Conservation (phyloP, 2,888 invertebrate genomes). For the Tigriopus californicus region DNA sequence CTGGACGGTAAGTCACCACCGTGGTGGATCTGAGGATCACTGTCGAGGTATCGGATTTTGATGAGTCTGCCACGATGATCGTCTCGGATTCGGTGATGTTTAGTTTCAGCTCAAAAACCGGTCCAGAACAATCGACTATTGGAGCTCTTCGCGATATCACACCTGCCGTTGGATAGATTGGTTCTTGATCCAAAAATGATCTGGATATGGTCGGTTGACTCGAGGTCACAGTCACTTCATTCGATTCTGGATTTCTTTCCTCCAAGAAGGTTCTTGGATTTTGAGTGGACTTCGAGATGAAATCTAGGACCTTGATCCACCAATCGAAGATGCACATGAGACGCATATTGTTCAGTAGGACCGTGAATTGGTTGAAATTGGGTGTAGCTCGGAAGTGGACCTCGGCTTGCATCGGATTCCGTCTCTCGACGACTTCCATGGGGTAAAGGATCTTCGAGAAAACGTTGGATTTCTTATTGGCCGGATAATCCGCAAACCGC, state of each 20-base stretch:
- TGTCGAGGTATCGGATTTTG: conserved; percentile 73
- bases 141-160: conserved; percentile 25
- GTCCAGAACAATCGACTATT: conserved; percentile 25
- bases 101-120: conserved; percentile 60
- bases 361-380: conserved; percentile 54
- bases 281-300: conserved; percentile 36
- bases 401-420: conserved; percentile 30
- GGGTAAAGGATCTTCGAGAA: conserved; percentile 75
- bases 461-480: conserved; percentile 56
- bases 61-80: conserved; percentile 76
- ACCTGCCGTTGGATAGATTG: conserved; percentile 12
- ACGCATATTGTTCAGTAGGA: conserved; percentile 81
- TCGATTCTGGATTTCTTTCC: not conserved
- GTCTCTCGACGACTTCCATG: conserved; percentile 25
- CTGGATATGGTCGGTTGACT: not conserved
- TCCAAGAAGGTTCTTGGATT: conserved; percentile 1
- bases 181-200: not conserved
- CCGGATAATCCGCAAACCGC: conserved; percentile 39
- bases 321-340: conserved; percentile 83
- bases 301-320: conserved; percentile 66
- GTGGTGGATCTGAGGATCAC: conserved; percentile 44
- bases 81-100: conserved; percentile 90
- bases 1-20: conserved; percentile 42
- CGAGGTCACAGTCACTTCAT: not conserved
- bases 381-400: conserved; percentile 39